Conservation (phyloP, 1,140 invertebrate genomes). For the Drosophila kepulauana region DNA sequence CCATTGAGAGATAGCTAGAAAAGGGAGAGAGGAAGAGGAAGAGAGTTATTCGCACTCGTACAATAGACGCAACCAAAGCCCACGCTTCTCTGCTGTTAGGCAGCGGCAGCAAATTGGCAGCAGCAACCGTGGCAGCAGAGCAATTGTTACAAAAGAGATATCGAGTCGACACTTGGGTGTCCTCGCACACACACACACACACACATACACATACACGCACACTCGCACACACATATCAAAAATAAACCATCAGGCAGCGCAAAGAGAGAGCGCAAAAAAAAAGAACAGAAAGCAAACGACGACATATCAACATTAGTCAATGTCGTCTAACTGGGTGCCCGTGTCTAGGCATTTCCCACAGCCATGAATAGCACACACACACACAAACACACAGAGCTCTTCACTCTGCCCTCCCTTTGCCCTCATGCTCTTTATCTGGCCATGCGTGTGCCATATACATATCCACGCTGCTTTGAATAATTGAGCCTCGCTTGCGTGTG, state of each 20-base stretch:
- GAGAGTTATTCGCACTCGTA: background rate
- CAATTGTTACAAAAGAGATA: constrained; percentile 70
- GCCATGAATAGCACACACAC: constrained; percentile 17
- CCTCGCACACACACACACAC: constrained; percentile 23
- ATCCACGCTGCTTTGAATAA: constrained; percentile 68
- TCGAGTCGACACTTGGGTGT: constrained; percentile 39
- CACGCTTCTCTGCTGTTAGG: constrained; percentile 58
- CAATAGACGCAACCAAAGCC: constrained; percentile 59
- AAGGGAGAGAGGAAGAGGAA: too few species aligned
- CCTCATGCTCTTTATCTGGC: constrained; percentile 20
- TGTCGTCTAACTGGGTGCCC: constrained; percentile 75
- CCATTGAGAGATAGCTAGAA: background rate
- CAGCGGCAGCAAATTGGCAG: constrained; percentile 38
- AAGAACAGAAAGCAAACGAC: constrained; percentile 60
- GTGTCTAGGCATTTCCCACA: constrained; percentile 60
- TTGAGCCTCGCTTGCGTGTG: constrained; percentile 57
- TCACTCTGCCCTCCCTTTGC: background rate
- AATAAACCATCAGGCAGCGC: constrained; percentile 63
- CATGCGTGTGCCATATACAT: constrained; percentile 9
- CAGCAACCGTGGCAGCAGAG: constrained; percentile 22
- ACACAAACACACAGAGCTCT: background rate
- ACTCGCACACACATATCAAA: constrained; percentile 68
- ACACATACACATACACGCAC: constrained; percentile 1
- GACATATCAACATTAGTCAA: constrained; percentile 82
- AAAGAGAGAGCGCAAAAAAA: background rate